phyloP scores from a whole-genome alignment of 2,797 vertebrate species.

The Sebastes oblongus region DNA sequence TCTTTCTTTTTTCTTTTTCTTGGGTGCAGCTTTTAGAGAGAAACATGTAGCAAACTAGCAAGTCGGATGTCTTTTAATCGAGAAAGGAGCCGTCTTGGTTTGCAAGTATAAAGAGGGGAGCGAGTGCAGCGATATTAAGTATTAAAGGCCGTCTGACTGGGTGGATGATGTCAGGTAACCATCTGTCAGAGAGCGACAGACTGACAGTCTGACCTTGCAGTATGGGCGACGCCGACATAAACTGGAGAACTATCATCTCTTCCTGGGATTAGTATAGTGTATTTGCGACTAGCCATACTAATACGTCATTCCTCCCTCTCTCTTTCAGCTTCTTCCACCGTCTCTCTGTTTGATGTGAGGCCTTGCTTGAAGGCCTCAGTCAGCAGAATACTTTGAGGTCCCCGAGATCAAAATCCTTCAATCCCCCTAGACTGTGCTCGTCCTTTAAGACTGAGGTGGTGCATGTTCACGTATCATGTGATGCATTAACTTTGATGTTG shows the following conservation, averaged over 20 bases:
- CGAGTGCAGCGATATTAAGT: slow-evolving; percentile 59
- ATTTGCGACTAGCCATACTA: slow-evolving; percentile 30
- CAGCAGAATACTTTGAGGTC: slow-evolving; percentile 59
- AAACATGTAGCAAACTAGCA: slow-evolving; percentile 36
- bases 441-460: slow-evolving; percentile 34
- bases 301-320: slow-evolving; percentile 34
- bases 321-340: slow-evolving; percentile 8
- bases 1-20: slow-evolving; percentile 19
- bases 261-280: slow-evolving; percentile 50
- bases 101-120: slow-evolving; percentile 31
- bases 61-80: slow-evolving; percentile 50
- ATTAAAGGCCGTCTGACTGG: slow-evolving; percentile 63
- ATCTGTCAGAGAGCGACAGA: slow-evolving; percentile 69
- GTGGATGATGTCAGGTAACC: slow-evolving; percentile 77
- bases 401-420: slow-evolving; percentile 56
- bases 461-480: slow-evolving; percentile 3
- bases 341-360: slow-evolving; percentile 52
- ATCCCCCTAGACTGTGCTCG: background rate
- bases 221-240: slow-evolving; percentile 59
- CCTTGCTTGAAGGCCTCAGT: slow-evolving; percentile 60
- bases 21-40: slow-evolving; percentile 27
- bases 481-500: slow-evolving; percentile 16
- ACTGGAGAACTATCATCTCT: slow-evolving; percentile 62
- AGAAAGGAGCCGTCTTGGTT: slow-evolving; percentile 47
- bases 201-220: slow-evolving; percentile 76